A percentile compares a stretch with the other conserved stretches of the same genome.
Conservation (phyloP, 2,888 invertebrate species). For the Margaritifera margaritifera region DNA sequence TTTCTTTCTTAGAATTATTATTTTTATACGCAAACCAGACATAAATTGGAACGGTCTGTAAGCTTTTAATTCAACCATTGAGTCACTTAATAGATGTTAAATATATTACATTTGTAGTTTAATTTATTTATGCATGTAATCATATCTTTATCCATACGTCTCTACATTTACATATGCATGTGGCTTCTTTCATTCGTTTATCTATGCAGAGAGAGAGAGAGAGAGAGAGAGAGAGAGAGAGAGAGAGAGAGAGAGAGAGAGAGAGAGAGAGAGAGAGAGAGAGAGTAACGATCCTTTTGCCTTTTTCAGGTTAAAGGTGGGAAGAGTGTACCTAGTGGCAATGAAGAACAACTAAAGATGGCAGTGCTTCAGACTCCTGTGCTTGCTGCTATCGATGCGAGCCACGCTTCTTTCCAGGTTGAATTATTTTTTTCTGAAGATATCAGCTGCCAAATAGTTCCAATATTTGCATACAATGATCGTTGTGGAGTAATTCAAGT, state of each 20-base stretch:
- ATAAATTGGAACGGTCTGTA: no score
- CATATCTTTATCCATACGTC: neutral
- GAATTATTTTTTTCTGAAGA: neutral
- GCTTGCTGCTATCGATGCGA: slow-evolving; percentile 46
- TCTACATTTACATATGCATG: neutral
- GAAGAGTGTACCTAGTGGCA: slow-evolving; percentile 23
- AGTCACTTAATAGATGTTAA: neutral
- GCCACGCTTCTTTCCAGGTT: slow-evolving; percentile 50
- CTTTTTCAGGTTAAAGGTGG: slow-evolving; percentile 33
- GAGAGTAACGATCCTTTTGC: neutral
- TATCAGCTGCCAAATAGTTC: no score
- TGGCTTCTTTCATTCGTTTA: neutral
- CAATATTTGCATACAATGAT: no score
- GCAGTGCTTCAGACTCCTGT: slow-evolving; percentile 45
- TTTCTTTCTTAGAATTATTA: no score
- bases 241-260: no score
- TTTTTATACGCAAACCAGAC: no score
- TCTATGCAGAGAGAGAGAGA: neutral
- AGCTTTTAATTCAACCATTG: no score
- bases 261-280: no score
- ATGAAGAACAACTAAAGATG: slow-evolving; percentile 35
- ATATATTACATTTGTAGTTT: neutral
- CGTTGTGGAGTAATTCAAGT: no score
- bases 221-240: no score
- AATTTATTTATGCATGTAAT: neutral